These are phyloP conservation scores for Lycaon pictus DNA, from an alignment of 2,113 vertebrate species.

Conservation along the genomic window DNA sequence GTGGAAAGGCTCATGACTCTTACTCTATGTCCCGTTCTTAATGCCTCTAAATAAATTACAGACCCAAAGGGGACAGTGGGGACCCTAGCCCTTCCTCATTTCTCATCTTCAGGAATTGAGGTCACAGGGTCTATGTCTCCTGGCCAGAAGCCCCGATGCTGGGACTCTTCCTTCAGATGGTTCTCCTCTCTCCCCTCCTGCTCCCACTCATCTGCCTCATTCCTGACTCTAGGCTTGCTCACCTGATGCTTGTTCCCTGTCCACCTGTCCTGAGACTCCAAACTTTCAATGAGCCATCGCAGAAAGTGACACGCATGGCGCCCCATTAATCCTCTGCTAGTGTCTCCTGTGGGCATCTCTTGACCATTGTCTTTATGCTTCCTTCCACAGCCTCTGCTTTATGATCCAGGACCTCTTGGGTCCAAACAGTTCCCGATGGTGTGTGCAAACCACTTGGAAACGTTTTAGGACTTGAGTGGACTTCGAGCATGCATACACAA, in stretches of 20 bases:
- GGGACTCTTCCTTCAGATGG: rapidly evolving
- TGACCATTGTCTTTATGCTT: neutral
- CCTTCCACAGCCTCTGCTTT: rapidly evolving
- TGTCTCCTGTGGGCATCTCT: neutral
- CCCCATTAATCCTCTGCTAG: rapidly evolving
- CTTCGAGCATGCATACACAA: neutral
- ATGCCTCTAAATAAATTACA: neutral
- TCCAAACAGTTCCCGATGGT: neutral
- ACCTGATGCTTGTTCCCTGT: rapidly evolving
- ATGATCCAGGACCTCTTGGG: neutral
- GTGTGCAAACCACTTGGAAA: too few relatives aligned
- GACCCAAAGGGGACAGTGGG: neutral
- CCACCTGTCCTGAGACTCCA: neutral
- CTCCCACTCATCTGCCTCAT: neutral
- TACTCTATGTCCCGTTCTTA: rapidly evolving
- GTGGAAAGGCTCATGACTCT: neutral
- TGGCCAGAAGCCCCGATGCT: rapidly evolving
- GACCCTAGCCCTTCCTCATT: neutral
- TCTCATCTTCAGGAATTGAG: neutral
- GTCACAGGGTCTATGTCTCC: neutral
- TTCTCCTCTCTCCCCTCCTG: neutral
- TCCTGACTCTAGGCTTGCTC: neutral
- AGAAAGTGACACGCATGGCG: rapidly evolving
- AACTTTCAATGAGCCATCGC: rapidly evolving
- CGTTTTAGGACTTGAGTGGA: neutral